Evolutionary conservation across 2,113 vertebrate genomes (phyloP), one percentile per base, ranked within the genome.

Genomic region (Phodopus roborovskii): DNA sequence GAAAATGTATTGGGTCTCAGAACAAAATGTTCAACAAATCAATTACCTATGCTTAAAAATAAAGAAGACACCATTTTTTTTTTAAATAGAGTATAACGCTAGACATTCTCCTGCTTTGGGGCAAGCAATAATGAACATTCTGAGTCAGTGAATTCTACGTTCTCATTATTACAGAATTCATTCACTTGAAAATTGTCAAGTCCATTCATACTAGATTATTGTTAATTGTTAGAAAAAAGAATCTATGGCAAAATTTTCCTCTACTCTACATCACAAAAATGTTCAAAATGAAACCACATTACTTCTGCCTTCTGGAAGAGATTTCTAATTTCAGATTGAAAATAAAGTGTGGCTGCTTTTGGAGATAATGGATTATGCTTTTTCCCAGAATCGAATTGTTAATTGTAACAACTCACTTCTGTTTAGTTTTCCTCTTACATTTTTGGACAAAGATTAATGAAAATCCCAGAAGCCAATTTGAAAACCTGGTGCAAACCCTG

Each of bases 351-450:
- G 56, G 12, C 7, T 42, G 24, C 56, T 39, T 20, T 26, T 84
- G 26, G 13, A 64, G n/a, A 19, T 64, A 45, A 42, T 2, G 2
- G 45, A 19, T 42, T 64, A 11, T 28, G 82, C 58, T 79, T 22
- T 6, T 28, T 39, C 24, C 22, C 3, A 60, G 56, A 60, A 39
- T 26, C 16, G 42, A 12, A 81, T 95, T 90, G 85, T 97, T 85
- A 94, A 92, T 96, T 97, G 88, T 93, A 96, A 83, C 87, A 96
- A 48, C n/a, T 81, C 30, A 94, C 81, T 64, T 42, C 91, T 95
- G 98, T 56, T 42, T n/a, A 48, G 45, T 24, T 28, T 30, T 30
- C 33, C 81, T 42, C 81, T 62, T 42, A 13, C n/a, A 62, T 62
- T 85, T 91, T 94, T 90, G 56, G 3, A 22, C 50, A 48, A 24